These are phyloP conservation scores for Microplitis manilae DNA, from an alignment of 2,888 invertebrate species.

Conservation along the genomic window DNA sequence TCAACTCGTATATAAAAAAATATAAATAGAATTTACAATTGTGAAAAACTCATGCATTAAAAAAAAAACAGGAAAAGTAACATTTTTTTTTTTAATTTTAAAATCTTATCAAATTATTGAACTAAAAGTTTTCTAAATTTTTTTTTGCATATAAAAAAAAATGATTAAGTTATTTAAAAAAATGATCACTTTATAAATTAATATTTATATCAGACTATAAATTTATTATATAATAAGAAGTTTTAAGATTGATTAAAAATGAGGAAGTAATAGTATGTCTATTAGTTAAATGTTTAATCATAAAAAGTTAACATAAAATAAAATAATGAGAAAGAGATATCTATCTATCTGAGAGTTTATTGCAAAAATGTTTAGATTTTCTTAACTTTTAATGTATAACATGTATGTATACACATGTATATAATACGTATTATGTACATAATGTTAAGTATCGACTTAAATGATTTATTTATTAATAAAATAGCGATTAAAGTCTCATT, in stretches of 20 bases:
- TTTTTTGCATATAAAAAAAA: no score
- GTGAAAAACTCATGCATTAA: not conserved
- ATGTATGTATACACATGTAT: not conserved
- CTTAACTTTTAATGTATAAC: not conserved
- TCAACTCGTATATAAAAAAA: not conserved
- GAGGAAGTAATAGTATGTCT: not conserved
- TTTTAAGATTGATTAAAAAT: not conserved
- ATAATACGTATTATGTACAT: not conserved
- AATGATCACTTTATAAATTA: no score
- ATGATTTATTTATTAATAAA: conserved; percentile 8
- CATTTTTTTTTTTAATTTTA: no score
- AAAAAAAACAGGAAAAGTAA: not conserved
- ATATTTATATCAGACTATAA: no score
- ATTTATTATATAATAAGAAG: no score
- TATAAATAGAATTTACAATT: not conserved
- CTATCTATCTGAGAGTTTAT: not conserved
- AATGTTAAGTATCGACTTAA: not conserved
- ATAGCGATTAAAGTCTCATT: conserved; percentile 6
- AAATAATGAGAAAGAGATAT: not conserved
- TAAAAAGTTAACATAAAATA: not conserved
- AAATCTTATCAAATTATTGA: no score
- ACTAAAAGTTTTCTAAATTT: no score
- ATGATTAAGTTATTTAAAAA: no score
- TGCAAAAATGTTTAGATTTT: not conserved
- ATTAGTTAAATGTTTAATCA: not conserved